Base-by-base conservation (phyloP, 2,113 vertebrate genomes). In the Heptranchias perlo region DNA sequence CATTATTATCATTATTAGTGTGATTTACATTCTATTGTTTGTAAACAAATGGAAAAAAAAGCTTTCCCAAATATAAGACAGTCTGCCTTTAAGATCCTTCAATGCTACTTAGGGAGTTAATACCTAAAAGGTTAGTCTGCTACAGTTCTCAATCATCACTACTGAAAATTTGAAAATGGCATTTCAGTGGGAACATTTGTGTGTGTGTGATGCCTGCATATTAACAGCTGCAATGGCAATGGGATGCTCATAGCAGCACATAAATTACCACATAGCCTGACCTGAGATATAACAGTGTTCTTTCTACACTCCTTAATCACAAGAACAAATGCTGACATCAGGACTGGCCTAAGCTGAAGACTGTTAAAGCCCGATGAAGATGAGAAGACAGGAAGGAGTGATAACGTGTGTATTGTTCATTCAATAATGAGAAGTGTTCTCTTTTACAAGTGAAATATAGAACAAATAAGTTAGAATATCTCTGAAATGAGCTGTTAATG, bases 231-330 rank as follows among this genome's bases (percentile, higher is more conserved):
- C 64, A 69, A 69, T 73, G 39, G 44, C 65, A 95, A 44, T 31
- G 64, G 94, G 94, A 73, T 35, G 39, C 94, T 31, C 65, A 95
- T 25, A 49, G 65, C 58, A 91, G 31, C 39, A 94, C 94, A 95
- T 95, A 95, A 69, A 95, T 95, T 95, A 69, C 35, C 94, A 95
- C 94, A 52, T 35, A 31, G 11, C 52, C 65, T 95, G 39, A 73
- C 94, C 94, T 95, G 94, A 95, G 25, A 95, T 95, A 69, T 49
- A 95, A 21, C 93, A 95, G 4, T 69, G 62, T 54, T 95, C 94
- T 65, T 6, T 69, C 65, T 69, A 52, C 39, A 49, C 25, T 95
- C 23, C 64, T 73, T 67, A 95, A 69, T 69, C 94, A 95, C 44
- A 69, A 69, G 65, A 95, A 95, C 23, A 69, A 31, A 31, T 31